Conservation (phyloP, 64 coral and sea anemone genomes). For the Acropora tenuis region DNA sequence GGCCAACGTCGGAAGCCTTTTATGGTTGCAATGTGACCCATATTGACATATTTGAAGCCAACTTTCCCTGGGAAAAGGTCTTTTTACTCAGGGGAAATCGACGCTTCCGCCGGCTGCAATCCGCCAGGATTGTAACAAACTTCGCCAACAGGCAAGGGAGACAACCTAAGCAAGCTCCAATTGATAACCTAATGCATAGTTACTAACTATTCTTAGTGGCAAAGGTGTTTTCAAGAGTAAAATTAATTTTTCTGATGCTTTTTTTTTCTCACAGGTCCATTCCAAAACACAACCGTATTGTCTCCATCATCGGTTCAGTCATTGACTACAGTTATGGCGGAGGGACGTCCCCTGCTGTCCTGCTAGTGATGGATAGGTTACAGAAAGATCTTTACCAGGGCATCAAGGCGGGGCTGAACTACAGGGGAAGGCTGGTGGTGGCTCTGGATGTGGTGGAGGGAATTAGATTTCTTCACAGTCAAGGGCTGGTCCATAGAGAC, state of each 20-base stretch:
- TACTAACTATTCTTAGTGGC: no score
- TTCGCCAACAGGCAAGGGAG: no score
- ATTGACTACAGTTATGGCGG: slow-evolving; percentile 97
- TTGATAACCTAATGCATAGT: no score
- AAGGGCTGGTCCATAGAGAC: slow-evolving; percentile 93
- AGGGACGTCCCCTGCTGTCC: slow-evolving; percentile 85
- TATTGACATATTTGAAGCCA: no score
- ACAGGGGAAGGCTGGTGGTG: slow-evolving; percentile 75
- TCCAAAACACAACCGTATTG: slow-evolving; percentile 84
- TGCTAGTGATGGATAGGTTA: slow-evolving; percentile 93
- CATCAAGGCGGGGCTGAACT: slow-evolving; percentile 91
- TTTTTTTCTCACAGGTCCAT: slow-evolving; percentile 59
- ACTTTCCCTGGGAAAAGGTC: no score
- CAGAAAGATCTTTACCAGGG: slow-evolving; percentile 96
- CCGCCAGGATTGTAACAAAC: no score
- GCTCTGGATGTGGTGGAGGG: slow-evolving; percentile 96
- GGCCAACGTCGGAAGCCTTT: no score
- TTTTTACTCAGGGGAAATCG: no score
- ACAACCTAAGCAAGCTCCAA: no score
- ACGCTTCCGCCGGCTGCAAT: no score
- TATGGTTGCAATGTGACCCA: no score
- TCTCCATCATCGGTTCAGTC: slow-evolving; percentile 87
- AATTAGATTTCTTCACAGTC: slow-evolving; percentile 96
- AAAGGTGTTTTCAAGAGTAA: background rate
- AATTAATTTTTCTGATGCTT: no score